Percentiles rank a stretch among this genome's conserved stretches.
Conservation (phyloP, 2,888 invertebrate species). For the Leucophenga montana region DNA sequence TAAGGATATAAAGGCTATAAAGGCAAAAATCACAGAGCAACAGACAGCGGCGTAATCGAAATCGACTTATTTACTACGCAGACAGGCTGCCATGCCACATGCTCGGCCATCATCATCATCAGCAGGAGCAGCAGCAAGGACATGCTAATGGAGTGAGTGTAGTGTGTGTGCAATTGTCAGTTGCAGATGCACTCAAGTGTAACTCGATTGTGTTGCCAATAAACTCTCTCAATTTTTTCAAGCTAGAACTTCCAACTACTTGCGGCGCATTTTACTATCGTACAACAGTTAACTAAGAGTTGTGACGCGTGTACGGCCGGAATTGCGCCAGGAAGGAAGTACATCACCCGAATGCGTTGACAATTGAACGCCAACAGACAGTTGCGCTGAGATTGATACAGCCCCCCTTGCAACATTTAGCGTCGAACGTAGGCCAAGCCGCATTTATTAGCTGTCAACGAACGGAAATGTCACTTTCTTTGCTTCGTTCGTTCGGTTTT, state of each 20-base stretch:
- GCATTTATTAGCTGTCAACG: constrained; percentile 66
- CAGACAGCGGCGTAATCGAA: not conserved
- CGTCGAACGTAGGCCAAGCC: constrained; percentile 47
- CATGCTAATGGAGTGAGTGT: not conserved
- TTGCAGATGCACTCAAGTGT: constrained; percentile 68
- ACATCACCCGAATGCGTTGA: constrained; percentile 67
- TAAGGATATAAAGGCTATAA: not conserved
- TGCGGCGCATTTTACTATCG: constrained; percentile 20
- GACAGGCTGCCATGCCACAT: not conserved
- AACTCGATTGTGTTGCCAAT: constrained; percentile 44
- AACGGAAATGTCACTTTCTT: constrained; percentile 61
- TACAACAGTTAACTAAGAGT: constrained; percentile 43
- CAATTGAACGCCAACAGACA: constrained; percentile 48
- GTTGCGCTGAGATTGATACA: constrained; percentile 15
- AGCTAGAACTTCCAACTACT: constrained; percentile 11
- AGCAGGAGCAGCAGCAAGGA: not conserved
- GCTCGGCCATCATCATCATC: not conserved
- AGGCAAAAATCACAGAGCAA: constrained; percentile 16
- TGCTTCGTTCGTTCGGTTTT: no score
- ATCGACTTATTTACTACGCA: no score
- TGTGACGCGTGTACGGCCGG: constrained; percentile 67
- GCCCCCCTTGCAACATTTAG: constrained; percentile 5
- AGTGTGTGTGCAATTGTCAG: constrained; percentile 53
- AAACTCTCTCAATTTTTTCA: constrained; percentile 7
- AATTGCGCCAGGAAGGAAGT: constrained; percentile 67